phyloP scores from a whole-genome alignment of 2,113 vertebrate genomes.

The Irena cyanogastra region DNA sequence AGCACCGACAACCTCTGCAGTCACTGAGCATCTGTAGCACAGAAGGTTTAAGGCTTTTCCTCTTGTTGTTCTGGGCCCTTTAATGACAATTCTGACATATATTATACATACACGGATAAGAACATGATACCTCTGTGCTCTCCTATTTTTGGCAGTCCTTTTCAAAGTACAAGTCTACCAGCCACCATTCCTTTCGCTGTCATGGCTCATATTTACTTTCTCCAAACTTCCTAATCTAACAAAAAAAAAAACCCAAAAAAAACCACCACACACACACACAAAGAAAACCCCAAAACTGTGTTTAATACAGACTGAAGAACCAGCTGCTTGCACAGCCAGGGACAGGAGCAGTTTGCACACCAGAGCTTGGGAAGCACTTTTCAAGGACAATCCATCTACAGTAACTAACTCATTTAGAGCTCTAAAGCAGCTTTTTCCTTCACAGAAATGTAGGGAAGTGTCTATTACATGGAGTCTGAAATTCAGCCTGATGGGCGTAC shows the following conservation, averaged over 20 bases:
- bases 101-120: neutral
- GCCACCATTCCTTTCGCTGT: neutral
- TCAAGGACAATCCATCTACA: neutral
- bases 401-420: neutral
- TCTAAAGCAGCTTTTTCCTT: neutral
- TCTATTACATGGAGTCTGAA: neutral
- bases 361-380: neutral
- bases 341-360: neutral
- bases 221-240: neutral
- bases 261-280: accelerated
- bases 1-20: neutral
- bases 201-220: neutral
- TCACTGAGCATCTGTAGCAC: neutral
- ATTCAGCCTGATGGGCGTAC: neutral
- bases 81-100: neutral
- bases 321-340: neutral
- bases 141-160: neutral
- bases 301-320: neutral
- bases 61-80: neutral
- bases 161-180: neutral
- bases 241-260: neutral
- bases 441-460: neutral
- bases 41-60: neutral
- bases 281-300: neutral
- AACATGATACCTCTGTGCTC: neutral